Evolutionary conservation across 2,797 vertebrate genomes (phyloP), one percentile per base, ranked within the genome.

Genomic region (Columba guinea): DNA sequence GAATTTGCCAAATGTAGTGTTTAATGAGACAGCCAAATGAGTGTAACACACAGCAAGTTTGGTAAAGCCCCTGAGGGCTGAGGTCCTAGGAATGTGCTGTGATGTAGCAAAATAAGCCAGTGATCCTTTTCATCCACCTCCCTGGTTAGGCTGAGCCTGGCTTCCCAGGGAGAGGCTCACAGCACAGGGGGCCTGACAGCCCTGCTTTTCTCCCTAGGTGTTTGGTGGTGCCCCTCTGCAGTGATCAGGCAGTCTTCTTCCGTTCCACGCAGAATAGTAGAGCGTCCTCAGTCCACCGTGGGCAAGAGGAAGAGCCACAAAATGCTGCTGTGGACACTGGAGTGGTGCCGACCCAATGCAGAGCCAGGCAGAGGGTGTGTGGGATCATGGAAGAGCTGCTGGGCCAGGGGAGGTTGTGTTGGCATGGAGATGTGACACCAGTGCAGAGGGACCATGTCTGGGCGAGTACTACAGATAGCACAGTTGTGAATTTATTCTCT

Each of bases 21-120:
- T 96, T 96, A 91, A 96, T 91, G 95, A 97, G 94, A 82, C 93
- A 88, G 95, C 94, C 94, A 94, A 94, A 75, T 27, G 89, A 93
- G 55, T 52, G 63, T 49, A 93, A 86, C 60, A 81, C 89, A 73
- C 52, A 76, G 87, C 81, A 6, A 91, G 79, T 59, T 93, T 62
- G 80, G 91, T 28, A 59, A 80, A 87, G 65, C 58, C 92, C 91
- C 92, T 10, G 5, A 32, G 89, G 95, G 65, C 85, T 91, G 92
- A 87, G 95, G 75, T 90, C 93, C 46, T 17, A 90, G 93, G 93
- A 94, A 95, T 93, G 95, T 94, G 91, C 96, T 96, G 73, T 52
- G 94, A 93, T 78, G 84, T 30, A 89, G 91, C 76, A 86, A 94
- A 94, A 69, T 7, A 67, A 84, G 74, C 24, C 34, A 26, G n/a